Base-by-base conservation (phyloP, 2,797 vertebrate genomes). In the Craterocephalus amniculus region DNA sequence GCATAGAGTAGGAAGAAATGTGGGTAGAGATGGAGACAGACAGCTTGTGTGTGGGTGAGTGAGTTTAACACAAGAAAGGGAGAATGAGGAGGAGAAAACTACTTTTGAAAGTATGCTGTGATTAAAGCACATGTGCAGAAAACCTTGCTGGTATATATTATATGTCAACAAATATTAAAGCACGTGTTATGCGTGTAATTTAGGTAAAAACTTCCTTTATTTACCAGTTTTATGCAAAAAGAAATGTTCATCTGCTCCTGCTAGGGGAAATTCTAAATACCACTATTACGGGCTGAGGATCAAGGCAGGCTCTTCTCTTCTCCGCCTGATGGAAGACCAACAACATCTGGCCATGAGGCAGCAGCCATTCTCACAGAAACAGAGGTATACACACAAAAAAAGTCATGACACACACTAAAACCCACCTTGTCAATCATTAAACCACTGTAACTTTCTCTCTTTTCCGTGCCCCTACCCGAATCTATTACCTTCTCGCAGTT, bases 221-320 rank as follows among this genome's bases (percentile, higher is more conserved):
- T 24, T 61, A 7, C 26, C 40, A 4, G 38, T 60, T 36, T 59
- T 2, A 60, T 59, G 16, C 63, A 5, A 66, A 79, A 29, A 26
- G 12, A 9, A 26, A 18, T 67, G n/a, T 35, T 49, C 27, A 14
- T 72, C 31, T 80, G 1, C 38, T 83, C 26, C 22, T 61, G 11
- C 29, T 87, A 98, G 97, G 74, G 97, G 97, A 24, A 98, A 98
- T 83, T 98, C 97, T 16, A 98, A 98, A 85, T 98, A 98, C 87
- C 97, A 98, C 84, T 98, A 98, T 85, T 98, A 98, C 1, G 97
- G 96, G 26, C 94, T 98, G 81, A 95, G 97, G 78, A 97, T 98
- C 90, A 98, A 98, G 89, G 96, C 95, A 51, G 95, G 94, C 83
- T 98, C 97, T 0, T 96, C 96, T 72, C 93, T 97, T 56, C 93